Base-by-base conservation (phyloP, 1,140 invertebrate genomes). In the Caerostris extrusa region DNA sequence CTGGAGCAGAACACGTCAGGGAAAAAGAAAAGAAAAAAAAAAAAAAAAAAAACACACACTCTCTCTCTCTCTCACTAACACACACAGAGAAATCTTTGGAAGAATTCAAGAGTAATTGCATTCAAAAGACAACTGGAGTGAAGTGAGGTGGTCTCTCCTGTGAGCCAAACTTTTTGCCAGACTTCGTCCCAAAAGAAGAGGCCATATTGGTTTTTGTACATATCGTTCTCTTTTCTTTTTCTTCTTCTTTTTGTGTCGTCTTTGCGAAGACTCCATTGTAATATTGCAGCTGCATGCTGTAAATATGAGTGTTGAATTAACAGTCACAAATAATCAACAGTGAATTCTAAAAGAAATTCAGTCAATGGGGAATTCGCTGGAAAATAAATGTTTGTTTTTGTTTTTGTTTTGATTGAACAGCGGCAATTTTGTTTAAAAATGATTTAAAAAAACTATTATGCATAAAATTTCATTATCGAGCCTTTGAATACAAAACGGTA, bases 41-140 rank as follows among this genome's bases (percentile, higher is more conserved):
- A 34, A 34, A 0, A 34, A 0, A n/a, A n/a, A n/a, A n/a, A n/a
- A n/a, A n/a, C n/a, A 34, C 34, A 1, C 34, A 1, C 34, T n/a
- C n/a, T n/a, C n/a, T 34, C 34, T 34, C 34, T 2, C n/a, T n/a
- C n/a, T n/a, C n/a, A n/a, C n/a, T n/a, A n/a, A n/a, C n/a, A n/a
- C n/a, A 34, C 34, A 77, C 34, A 3, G 34, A 77, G 34, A 77
- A 53, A 8, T 5, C 71, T 50, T n/a, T 50, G 71, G 34, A 77
- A 34, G 71, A 77, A 77, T 77, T 50, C 71, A 77, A 12, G 71
- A 77, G 34, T n/a, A n/a, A n/a, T n/a, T n/a, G n/a, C n/a, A n/a
- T 77, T 77, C 71, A 53, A 53, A 53, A 77, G 50, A 50, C 34
- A 77, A 77, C 10, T 77, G 14, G 34, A 77, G 71, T 77, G 71